A percentile compares a stretch with the other conserved stretches of the same genome.
Evolutionary conservation across 2,888 invertebrate genomes (phyloP).

Genomic region (Cancer borealis): DNA sequence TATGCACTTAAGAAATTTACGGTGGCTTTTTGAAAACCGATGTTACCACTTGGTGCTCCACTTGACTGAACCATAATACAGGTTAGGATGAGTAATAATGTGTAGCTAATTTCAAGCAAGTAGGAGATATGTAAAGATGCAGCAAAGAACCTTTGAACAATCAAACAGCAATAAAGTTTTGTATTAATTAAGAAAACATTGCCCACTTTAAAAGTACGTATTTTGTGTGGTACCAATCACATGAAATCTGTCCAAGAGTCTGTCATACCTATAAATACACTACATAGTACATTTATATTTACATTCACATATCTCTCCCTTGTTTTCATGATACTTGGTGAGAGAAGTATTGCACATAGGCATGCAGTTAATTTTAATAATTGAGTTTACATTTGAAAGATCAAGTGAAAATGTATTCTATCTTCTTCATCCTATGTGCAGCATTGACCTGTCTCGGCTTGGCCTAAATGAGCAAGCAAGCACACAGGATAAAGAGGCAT

Average conservation of each 20-base stretch:
- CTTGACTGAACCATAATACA: neutral
- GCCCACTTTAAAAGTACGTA: neutral
- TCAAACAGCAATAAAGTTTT: slow-evolving; percentile 62
- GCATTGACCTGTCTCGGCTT: neutral
- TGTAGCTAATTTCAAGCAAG: neutral
- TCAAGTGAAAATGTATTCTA: neutral
- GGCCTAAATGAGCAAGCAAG: neutral
- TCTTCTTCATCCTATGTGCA: neutral
- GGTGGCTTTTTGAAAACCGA: neutral
- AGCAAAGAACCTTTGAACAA: slow-evolving; percentile 52
- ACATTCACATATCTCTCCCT: neutral
- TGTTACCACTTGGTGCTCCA: neutral
- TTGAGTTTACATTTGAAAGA: neutral
- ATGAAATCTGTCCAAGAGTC: slow-evolving; percentile 4
- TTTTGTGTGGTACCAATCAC: neutral
- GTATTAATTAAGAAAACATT: slow-evolving; percentile 8
- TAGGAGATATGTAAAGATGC: neutral
- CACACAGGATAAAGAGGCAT: neutral
- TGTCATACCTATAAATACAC: neutral
- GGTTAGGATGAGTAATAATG: neutral
- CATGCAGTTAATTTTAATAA: neutral
- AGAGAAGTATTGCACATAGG: neutral
- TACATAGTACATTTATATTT: slow-evolving; percentile 27
- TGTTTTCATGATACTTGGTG: neutral
- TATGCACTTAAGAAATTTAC: neutral